These are phyloP conservation scores for Hydroisotoma schaefferi DNA, from an alignment of 2,888 invertebrate genomes.

Conservation along the genomic window DNA sequence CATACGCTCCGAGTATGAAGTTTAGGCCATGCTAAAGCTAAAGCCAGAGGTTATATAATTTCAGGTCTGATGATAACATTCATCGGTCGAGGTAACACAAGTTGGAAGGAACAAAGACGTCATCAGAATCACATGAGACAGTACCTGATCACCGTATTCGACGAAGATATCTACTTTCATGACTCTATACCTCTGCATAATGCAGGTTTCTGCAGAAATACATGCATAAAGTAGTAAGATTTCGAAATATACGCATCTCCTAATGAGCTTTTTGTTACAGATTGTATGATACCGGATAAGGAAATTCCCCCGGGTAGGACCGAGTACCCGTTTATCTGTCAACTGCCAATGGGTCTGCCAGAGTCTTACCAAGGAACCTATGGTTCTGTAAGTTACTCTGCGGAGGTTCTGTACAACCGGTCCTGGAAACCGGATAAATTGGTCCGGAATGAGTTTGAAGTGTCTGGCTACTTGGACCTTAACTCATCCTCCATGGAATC, in stretches of 20 bases:
- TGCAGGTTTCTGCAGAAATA: too few relatives aligned
- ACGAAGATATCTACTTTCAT: slow-evolving; percentile 32
- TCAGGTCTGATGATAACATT: slow-evolving; percentile 30
- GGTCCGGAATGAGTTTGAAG: slow-evolving; percentile 20
- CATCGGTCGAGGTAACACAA: slow-evolving; percentile 29
- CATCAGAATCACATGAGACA: slow-evolving; percentile 21
- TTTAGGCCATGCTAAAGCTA: background rate
- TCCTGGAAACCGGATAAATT: slow-evolving; percentile 30
- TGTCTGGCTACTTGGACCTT: slow-evolving; percentile 24
- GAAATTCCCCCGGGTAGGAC: slow-evolving; percentile 28
- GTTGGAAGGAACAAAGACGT: slow-evolving; percentile 33
- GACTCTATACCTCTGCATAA: slow-evolving; percentile 21
- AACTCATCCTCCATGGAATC: slow-evolving; percentile 18
- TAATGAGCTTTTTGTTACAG: too few relatives aligned
- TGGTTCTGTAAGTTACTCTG: slow-evolving; percentile 24
- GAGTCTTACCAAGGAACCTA: slow-evolving; percentile 24
- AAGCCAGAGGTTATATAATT: background rate
- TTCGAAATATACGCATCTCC: too few relatives aligned
- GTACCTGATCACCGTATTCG: slow-evolving; percentile 28
- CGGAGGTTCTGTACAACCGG: slow-evolving; percentile 27
- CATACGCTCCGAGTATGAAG: too few relatives aligned
- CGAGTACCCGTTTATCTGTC: slow-evolving; percentile 28
- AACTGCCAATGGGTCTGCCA: slow-evolving; percentile 29
- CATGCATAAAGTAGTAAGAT: too few relatives aligned
- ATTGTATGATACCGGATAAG: slow-evolving; percentile 6